A percentile compares a stretch with the other conserved stretches of the same genome.
These are phyloP conservation scores for Agrochola litura DNA, from an alignment of 2,888 invertebrate species.

Conservation along the genomic window DNA sequence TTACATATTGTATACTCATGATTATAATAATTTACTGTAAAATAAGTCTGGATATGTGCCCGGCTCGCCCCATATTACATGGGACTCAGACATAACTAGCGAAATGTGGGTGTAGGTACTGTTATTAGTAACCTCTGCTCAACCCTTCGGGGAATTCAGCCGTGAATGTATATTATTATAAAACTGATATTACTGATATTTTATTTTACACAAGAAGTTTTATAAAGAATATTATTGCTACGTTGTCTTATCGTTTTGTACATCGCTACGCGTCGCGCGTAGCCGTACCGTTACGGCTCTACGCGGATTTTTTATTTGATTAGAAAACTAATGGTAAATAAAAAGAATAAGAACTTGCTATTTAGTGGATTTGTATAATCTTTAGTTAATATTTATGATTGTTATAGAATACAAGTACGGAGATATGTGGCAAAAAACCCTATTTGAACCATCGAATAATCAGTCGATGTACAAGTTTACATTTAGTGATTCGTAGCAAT, in stretches of 20 bases:
- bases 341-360: neutral
- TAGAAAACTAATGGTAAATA: neutral
- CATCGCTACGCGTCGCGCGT: slow-evolving; percentile 15
- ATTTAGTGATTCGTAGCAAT: neutral
- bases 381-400: neutral
- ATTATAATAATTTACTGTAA: neutral
- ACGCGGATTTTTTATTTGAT: neutral
- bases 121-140: too few species aligned
- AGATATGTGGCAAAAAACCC: too few species aligned
- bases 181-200: too few species aligned
- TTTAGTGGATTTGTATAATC: too few species aligned
- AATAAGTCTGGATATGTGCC: too few species aligned
- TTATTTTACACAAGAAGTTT: neutral
- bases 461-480: neutral
- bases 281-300: slow-evolving; percentile 25
- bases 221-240: neutral
- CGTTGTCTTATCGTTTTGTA: slow-evolving; percentile 38
- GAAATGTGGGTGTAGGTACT: too few species aligned
- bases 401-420: too few species aligned
- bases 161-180: neutral
- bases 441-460: neutral
- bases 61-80: too few species aligned
- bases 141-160: too few species aligned
- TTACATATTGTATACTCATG: neutral
- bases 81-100: too few species aligned